A percentile compares a stretch with the other conserved stretches of the same genome.
Evolutionary conservation across 2,888 invertebrate genomes (phyloP).

Genomic region (Labia minor): DNA sequence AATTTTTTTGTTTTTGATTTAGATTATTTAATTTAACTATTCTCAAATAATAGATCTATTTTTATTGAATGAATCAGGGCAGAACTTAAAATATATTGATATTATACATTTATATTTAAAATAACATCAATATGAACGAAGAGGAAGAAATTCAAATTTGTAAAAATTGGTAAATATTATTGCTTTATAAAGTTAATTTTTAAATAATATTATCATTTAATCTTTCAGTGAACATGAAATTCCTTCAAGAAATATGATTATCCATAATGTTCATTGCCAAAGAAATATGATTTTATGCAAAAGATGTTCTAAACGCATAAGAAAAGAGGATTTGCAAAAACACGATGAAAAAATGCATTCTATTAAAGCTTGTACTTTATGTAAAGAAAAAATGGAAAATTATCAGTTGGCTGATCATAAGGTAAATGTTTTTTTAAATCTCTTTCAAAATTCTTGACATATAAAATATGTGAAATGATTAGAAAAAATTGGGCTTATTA

Average conservation of each 20-base stretch:
- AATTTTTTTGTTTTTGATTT: no score
- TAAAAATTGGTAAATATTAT: neutral
- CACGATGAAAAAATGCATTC: constrained; percentile 42
- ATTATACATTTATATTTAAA: neutral
- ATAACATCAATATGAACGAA: neutral
- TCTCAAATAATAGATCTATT: neutral
- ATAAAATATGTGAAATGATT: no score
- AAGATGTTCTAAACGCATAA: constrained; percentile 56
- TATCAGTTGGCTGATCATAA: constrained; percentile 33
- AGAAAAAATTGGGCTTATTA: no score
- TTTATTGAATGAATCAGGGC: neutral
- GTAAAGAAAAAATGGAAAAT: constrained; percentile 33
- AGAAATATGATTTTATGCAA: constrained; percentile 55
- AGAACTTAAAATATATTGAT: neutral
- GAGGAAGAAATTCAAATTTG: neutral
- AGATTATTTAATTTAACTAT: no score
- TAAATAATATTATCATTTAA: neutral
- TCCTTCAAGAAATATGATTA: constrained; percentile 53
- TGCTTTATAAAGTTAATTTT: neutral
- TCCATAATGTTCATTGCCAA: constrained; percentile 58
- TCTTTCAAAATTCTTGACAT: no score
- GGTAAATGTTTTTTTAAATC: constrained; percentile 28
- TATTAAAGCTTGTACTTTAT: constrained; percentile 38
- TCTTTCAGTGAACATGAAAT: constrained; percentile 54
- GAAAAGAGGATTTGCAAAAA: constrained; percentile 44